Percentiles rank a stretch among this genome's conserved stretches.
Conservation (phyloP, 2,113 vertebrate genomes). For the Bambusicola thoracicus region DNA sequence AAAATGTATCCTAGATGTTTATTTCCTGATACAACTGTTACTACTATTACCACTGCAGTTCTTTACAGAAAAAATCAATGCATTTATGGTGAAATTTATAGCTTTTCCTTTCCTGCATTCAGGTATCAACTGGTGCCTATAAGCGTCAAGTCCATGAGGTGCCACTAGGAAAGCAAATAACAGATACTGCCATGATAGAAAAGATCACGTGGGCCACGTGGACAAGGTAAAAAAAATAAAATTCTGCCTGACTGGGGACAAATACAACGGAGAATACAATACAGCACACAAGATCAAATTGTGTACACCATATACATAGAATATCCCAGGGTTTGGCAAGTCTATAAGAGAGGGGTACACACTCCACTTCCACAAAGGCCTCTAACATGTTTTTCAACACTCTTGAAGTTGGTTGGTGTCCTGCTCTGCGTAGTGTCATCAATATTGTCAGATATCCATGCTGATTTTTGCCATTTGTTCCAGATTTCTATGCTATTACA, state of each 20-base stretch:
- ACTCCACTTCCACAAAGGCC: neutral
- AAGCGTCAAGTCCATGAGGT: conserved; percentile 93
- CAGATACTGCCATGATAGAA: conserved; percentile 81
- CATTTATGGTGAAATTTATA: neutral
- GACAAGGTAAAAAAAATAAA: conserved; percentile 85
- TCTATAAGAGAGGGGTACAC: accelerated
- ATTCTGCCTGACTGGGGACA: neutral
- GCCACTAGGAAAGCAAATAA: conserved; percentile 89
- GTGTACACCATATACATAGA: neutral
- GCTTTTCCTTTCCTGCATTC: neutral
- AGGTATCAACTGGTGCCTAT: conserved; percentile 95
- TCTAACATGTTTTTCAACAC: neutral
- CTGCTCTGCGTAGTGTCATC: neutral
- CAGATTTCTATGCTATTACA: neutral
- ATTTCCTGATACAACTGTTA: neutral
- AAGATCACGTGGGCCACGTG: conserved; percentile 98
- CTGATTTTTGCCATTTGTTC: accelerated
- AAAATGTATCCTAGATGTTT: neutral
- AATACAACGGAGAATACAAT: neutral
- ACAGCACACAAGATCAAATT: neutral
- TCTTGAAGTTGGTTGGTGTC: neutral
- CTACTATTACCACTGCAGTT: neutral
- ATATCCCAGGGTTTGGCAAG: neutral
- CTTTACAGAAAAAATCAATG: accelerated
- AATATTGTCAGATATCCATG: neutral